These are phyloP conservation scores for Notarius quadriscutis DNA, from an alignment of 2,113 vertebrate genomes.

Conservation along the genomic window DNA sequence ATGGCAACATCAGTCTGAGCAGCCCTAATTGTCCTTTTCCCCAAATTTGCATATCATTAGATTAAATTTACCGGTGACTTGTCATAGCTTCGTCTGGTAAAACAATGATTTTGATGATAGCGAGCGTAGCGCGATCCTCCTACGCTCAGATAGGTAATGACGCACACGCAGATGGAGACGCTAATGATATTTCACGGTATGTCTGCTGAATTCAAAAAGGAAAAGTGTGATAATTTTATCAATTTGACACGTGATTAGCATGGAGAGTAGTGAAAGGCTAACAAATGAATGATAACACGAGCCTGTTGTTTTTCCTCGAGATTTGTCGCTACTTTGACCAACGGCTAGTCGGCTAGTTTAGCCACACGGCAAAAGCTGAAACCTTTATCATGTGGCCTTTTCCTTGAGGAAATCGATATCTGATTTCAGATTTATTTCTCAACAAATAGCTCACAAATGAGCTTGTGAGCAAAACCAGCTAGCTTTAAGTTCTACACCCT, in stretches of 20 bases:
- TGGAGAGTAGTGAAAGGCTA: slow-evolving; percentile 64
- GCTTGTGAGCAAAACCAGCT: background rate
- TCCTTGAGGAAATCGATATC: background rate
- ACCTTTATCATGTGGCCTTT: background rate
- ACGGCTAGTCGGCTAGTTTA: background rate
- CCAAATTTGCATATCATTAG: slow-evolving; percentile 66
- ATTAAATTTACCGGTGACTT: slow-evolving; percentile 60
- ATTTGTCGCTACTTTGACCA: background rate
- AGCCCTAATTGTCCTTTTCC: slow-evolving; percentile 52
- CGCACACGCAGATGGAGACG: slow-evolving; percentile 58
- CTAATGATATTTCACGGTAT: slow-evolving; percentile 69
- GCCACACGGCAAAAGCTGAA: background rate
- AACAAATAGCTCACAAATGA: background rate
- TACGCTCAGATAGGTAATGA: slow-evolving; percentile 53
- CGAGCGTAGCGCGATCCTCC: slow-evolving; percentile 56
- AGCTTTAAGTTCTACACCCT: background rate
- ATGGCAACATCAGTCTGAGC: slow-evolving; percentile 45
- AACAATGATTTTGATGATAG: slow-evolving; percentile 60
- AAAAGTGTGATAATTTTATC: slow-evolving; percentile 67
- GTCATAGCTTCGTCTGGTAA: slow-evolving; percentile 57
- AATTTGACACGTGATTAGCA: slow-evolving; percentile 68
- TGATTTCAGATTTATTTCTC: background rate
- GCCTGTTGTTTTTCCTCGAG: background rate
- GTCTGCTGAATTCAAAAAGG: slow-evolving; percentile 62
- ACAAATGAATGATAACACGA: slow-evolving; percentile 49